Evolutionary conservation across 2,888 invertebrate species (phyloP), one percentile per base, ranked within the genome.

Genomic region (Plutella xylostella): DNA sequence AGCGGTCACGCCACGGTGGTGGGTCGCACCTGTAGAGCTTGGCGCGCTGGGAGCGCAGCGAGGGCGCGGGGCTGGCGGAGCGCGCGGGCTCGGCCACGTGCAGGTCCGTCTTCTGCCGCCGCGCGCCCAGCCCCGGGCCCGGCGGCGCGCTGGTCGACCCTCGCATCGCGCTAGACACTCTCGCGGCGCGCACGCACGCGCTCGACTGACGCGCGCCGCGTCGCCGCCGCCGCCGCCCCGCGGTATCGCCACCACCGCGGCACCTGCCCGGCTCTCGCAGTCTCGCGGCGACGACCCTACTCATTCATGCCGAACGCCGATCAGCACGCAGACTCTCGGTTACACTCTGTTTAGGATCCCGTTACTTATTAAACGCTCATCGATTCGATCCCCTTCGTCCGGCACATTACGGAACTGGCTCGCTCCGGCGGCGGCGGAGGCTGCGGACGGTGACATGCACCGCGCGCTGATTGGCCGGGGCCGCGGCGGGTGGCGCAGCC

Each of bases 41-140:
- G 60, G 75, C 68, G 46, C 82, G 66, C 55, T 83, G 83, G 58
- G 79, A 80, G 48, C 83, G 76, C 57, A 89, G 89, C 61, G 86
- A 86, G 53, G 85, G 84, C 11, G 82, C 78, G 9, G 82, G 84
- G 56, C 80, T 80, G 51, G 64, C 63, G 25, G 79, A 76, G 47
- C 68, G 57, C 12, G 68, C 56, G 40, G 82, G 74, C 48, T 78
- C 84, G 2, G 78, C 76, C 47, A 83, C 82, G 55, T 80, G 84
- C 14, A 82, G 72, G 67, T 84, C 85, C 14, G 84, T 85, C 65
- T 85, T 79, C 76, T 89, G 68, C 74, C 91, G 51, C 56, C 88
- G 53, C 72, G 89, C 67, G 78, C 91, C 61, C 56, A 79, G 61
- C 37, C 57, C 55, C 28, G 31, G 34, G 25, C 35, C 33, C 34